These are phyloP conservation scores for Volucella zonaria DNA, from an alignment of 2,888 invertebrate species.

Conservation along the genomic window DNA sequence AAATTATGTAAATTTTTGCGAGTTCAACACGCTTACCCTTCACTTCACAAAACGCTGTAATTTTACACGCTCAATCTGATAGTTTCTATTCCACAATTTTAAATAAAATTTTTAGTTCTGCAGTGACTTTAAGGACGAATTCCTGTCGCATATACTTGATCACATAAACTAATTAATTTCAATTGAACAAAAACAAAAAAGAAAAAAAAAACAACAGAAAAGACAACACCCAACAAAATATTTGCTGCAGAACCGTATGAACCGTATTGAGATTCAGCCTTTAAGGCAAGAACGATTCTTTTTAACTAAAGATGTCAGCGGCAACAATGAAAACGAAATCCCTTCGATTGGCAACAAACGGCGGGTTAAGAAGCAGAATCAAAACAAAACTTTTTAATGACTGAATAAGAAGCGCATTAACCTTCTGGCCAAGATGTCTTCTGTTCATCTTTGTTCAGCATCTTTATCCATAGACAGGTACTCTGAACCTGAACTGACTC, in stretches of 20 bases:
- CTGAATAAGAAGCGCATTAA: constrained; percentile 58
- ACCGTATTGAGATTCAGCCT: background rate
- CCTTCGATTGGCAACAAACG: constrained; percentile 26
- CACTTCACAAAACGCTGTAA: too few relatives aligned
- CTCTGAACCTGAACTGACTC: background rate
- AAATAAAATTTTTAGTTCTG: background rate
- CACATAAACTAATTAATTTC: background rate
- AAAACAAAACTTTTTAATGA: constrained; percentile 58
- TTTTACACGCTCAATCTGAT: too few relatives aligned
- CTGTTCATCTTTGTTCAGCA: constrained; percentile 29
- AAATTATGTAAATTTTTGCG: too few relatives aligned
- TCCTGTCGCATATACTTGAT: constrained; percentile 1
- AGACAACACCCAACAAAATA: constrained; percentile 9
- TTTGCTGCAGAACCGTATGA: constrained; percentile 7
- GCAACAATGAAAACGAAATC: constrained; percentile 12
- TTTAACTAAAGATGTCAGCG: background rate
- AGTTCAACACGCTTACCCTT: too few relatives aligned
- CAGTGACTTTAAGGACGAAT: constrained; percentile 33
- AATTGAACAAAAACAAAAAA: background rate
- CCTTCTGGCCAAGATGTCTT: constrained; percentile 40
- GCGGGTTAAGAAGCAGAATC: constrained; percentile 31
- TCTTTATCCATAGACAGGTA: constrained; percentile 30
- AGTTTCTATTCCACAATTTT: too few relatives aligned
- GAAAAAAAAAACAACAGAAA: background rate
- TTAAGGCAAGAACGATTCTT: constrained; percentile 6